phyloP scores from a whole-genome alignment of 2,113 vertebrate genomes.

The Eonycteris spelaea region DNA sequence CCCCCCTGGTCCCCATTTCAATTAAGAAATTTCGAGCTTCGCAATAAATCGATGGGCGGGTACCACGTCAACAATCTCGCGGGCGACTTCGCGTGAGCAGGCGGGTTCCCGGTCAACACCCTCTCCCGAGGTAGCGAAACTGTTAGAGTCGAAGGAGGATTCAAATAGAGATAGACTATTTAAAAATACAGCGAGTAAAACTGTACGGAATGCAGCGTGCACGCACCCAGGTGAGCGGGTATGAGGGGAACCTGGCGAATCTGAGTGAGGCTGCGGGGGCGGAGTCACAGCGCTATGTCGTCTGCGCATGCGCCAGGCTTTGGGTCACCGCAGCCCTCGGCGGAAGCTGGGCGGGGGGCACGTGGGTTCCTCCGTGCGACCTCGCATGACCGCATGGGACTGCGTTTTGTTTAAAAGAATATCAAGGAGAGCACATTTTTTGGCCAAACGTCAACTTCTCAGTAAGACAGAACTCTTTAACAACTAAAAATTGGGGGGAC shows the following conservation, averaged over 20 bases:
- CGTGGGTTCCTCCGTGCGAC: not conserved
- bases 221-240: not conserved
- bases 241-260: rapidly evolving
- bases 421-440: not conserved
- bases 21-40: slow-evolving; percentile 72
- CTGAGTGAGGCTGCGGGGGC: not conserved
- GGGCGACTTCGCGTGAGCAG: slow-evolving; percentile 52
- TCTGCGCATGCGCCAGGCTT: too few species aligned
- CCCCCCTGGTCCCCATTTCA: slow-evolving; percentile 60
- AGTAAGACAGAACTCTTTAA: not conserved
- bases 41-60: slow-evolving; percentile 68
- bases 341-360: rapidly evolving
- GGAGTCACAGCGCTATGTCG: too few species aligned
- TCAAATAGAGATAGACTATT: not conserved
- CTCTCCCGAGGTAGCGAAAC: not conserved
- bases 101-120: slow-evolving; percentile 16
- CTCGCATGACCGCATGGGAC: not conserved
- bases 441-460: not conserved
- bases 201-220: not conserved
- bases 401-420: not conserved
- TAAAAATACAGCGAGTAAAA: not conserved
- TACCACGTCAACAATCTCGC: slow-evolving; percentile 68
- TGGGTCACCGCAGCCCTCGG: not conserved
- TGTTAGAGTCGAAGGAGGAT: slow-evolving; percentile 1
- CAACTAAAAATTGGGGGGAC: not conserved